Evolutionary conservation across 2,113 vertebrate species (phyloP).

Genomic region (Rhynchomys soricoides): DNA sequence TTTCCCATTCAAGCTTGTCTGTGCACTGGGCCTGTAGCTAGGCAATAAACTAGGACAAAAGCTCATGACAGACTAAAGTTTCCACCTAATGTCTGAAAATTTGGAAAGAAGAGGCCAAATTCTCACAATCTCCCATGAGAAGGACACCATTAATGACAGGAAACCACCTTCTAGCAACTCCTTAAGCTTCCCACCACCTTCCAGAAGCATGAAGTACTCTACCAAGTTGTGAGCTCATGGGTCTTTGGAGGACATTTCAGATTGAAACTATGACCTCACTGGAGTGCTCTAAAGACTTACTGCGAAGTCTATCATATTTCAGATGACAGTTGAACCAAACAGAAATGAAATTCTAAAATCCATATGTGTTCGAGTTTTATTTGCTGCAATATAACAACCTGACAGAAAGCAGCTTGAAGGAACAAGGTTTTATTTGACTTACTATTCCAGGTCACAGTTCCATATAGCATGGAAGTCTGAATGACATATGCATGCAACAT

Average conservation of each 20-base stretch:
- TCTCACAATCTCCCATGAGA: background rate
- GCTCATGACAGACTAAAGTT: background rate
- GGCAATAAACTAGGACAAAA: background rate
- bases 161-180: too few relatives aligned
- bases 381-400: background rate
- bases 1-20: background rate
- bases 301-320: background rate
- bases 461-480: background rate
- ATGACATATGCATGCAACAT: background rate
- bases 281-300: background rate
- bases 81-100: background rate
- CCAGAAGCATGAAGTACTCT: background rate
- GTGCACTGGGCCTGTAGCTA: background rate
- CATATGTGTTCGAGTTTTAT: too few relatives aligned
- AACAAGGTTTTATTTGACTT: background rate
- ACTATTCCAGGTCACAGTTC: background rate
- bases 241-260: background rate
- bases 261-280: background rate
- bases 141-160: background rate
- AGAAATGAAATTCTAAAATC: background rate
- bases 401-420: background rate
- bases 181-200: background rate
- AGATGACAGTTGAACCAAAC: background rate
- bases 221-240: background rate
- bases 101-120: background rate